Evolutionary conservation across 2,797 vertebrate genomes (phyloP).

Genomic region (Malacoctenus gilli): DNA sequence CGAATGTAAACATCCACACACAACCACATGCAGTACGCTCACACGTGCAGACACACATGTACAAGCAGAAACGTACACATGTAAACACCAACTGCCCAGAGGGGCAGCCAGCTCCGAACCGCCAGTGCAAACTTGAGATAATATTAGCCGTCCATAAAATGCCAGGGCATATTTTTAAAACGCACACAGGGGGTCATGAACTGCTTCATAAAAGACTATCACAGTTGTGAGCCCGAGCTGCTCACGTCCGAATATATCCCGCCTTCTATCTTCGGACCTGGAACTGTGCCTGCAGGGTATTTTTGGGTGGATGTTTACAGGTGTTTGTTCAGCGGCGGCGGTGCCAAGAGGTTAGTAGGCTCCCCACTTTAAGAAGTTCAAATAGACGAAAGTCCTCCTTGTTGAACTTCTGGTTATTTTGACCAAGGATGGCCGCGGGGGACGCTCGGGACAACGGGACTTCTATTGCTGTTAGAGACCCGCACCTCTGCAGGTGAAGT

Average conservation of each 20-base stretch:
- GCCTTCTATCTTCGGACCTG: slow-evolving; percentile 70
- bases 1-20: slow-evolving; percentile 33
- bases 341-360: slow-evolving; percentile 73
- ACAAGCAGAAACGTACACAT: slow-evolving; percentile 35
- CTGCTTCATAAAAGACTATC: slow-evolving; percentile 68
- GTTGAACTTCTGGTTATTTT: slow-evolving; percentile 63
- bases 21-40: slow-evolving; percentile 20
- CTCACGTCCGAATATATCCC: slow-evolving; percentile 63
- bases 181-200: slow-evolving; percentile 67
- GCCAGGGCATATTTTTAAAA: slow-evolving; percentile 73
- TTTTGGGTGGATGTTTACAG: slow-evolving; percentile 74
- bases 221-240: slow-evolving; percentile 57
- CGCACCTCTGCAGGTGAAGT: too few species aligned
- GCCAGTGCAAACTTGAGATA: slow-evolving; percentile 68
- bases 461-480: slow-evolving; percentile 5
- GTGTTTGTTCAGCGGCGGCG: slow-evolving; percentile 63
- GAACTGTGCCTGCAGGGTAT: slow-evolving; percentile 67
- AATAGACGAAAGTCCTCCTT: slow-evolving; percentile 61
- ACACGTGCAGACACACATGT: slow-evolving; percentile 31
- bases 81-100: slow-evolving; percentile 44
- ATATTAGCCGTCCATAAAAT: slow-evolving; percentile 72
- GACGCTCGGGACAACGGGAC: slow-evolving; percentile 27
- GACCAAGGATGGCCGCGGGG: slow-evolving; percentile 35
- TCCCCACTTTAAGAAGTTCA: slow-evolving; percentile 73
- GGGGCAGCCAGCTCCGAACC: slow-evolving; percentile 50